phyloP scores from a whole-genome alignment of 2,888 invertebrate species.

The Calephelis perditalis region DNA sequence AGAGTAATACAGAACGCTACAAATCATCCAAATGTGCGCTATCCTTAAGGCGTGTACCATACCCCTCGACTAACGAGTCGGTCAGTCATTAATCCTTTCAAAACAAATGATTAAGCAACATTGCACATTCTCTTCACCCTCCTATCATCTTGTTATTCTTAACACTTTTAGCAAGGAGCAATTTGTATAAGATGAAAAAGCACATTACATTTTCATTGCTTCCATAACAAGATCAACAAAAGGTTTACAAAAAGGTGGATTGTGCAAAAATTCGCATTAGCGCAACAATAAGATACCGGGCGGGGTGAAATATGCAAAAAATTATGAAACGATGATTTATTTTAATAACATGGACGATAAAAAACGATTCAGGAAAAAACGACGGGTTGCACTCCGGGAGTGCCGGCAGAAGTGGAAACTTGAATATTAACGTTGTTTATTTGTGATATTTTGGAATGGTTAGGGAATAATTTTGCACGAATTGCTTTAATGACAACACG shows the following conservation, averaged over 20 bases:
- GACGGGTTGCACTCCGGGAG: no score
- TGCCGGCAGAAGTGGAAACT: no score
- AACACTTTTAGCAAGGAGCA: conserved; percentile 42
- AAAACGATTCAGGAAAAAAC: no score
- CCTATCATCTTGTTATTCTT: conserved; percentile 41
- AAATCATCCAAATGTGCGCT: no score
- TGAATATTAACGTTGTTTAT: no score
- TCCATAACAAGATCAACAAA: conserved; percentile 41
- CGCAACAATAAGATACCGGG: conserved; percentile 47
- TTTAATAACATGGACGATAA: neutral
- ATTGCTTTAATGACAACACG: no score
- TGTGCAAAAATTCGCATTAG: conserved; percentile 48
- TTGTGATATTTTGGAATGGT: no score
- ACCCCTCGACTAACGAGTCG: neutral
- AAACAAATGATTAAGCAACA: conserved; percentile 56
- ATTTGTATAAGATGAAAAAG: conserved; percentile 58
- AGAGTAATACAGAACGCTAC: no score
- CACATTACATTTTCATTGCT: conserved; percentile 54
- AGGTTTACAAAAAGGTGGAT: conserved; percentile 42
- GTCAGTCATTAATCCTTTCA: conserved; percentile 8
- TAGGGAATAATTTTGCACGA: no score
- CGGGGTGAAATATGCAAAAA: conserved; percentile 28
- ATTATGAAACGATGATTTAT: conserved; percentile 24
- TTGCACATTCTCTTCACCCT: conserved; percentile 40
- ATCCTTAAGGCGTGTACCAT: no score